A percentile compares a stretch with the other conserved stretches of the same genome.
Evolutionary conservation across 2,113 vertebrate genomes (phyloP).

Genomic region (Apteryx mantelli): DNA sequence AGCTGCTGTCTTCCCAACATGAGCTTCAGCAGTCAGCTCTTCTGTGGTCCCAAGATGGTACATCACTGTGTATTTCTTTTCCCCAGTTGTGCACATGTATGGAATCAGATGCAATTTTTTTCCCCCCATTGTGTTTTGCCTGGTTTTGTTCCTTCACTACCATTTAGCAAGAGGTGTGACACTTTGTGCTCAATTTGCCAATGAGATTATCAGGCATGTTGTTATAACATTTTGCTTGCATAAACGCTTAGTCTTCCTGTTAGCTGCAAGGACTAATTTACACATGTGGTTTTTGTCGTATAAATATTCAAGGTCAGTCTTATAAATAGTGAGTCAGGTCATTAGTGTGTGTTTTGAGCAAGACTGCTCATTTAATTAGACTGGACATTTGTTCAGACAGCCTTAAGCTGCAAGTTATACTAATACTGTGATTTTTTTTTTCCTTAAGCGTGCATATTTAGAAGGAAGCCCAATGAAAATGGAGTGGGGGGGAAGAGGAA

Average conservation of each 20-base stretch:
- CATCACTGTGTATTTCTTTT: background rate
- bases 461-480: background rate
- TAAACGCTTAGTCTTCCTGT: background rate
- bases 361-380: background rate
- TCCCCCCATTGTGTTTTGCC: background rate
- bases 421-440: background rate
- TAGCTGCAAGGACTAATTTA: background rate
- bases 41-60: background rate
- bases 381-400: background rate
- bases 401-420: background rate
- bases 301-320: slow-evolving; percentile 14
- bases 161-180: background rate
- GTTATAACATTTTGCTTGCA: background rate
- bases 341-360: background rate
- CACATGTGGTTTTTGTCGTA: background rate
- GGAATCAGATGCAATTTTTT: background rate
- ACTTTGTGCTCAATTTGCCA: background rate
- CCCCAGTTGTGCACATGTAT: background rate
- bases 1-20: background rate
- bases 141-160: background rate
- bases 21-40: background rate
- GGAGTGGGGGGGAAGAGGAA: background rate
- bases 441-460: background rate
- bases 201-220: background rate
- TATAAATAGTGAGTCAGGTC: background rate